These are phyloP conservation scores for Drosophila mercatorum DNA, from an alignment of 2,888 invertebrate species.

Conservation along the genomic window DNA sequence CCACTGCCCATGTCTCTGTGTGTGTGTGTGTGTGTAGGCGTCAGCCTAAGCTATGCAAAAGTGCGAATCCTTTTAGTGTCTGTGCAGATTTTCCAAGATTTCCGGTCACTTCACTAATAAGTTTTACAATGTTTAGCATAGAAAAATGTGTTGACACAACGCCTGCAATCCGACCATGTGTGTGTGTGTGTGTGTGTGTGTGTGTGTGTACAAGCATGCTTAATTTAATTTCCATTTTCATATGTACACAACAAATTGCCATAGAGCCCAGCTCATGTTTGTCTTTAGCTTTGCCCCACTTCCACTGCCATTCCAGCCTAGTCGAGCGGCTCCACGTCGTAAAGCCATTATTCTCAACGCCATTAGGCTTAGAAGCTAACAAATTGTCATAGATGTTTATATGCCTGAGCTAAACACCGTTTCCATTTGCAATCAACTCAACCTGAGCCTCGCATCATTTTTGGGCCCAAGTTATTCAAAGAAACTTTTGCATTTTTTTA, in stretches of 20 bases:
- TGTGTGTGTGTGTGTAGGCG: constrained; percentile 19
- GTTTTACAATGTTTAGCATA: constrained; percentile 71
- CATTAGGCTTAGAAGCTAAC: background rate
- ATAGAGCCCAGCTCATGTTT: constrained; percentile 61
- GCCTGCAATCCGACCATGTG: constrained; percentile 22
- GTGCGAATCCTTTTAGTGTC: constrained; percentile 64
- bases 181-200: constrained; percentile 1
- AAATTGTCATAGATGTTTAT: constrained; percentile 2
- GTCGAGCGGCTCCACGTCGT: background rate
- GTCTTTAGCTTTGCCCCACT: constrained; percentile 33
- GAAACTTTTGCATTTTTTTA: background rate
- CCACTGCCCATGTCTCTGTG: constrained; percentile 33
- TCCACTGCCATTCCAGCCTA: constrained; percentile 19
- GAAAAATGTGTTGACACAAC: constrained; percentile 63
- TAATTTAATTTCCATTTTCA: constrained; percentile 72
- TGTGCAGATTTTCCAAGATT: constrained; percentile 73
- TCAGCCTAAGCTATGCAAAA: constrained; percentile 44
- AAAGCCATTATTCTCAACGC: constrained; percentile 4
- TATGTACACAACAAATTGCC: constrained; percentile 53
- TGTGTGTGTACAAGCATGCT: constrained; percentile 36
- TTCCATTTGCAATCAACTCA: background rate
- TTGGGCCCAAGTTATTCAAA: background rate
- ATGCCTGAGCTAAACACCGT: background rate
- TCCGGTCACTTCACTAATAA: constrained; percentile 80
- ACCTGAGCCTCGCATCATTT: background rate